Conservation (phyloP, 2,888 invertebrate species). For the Choristoneura rosaceana region DNA sequence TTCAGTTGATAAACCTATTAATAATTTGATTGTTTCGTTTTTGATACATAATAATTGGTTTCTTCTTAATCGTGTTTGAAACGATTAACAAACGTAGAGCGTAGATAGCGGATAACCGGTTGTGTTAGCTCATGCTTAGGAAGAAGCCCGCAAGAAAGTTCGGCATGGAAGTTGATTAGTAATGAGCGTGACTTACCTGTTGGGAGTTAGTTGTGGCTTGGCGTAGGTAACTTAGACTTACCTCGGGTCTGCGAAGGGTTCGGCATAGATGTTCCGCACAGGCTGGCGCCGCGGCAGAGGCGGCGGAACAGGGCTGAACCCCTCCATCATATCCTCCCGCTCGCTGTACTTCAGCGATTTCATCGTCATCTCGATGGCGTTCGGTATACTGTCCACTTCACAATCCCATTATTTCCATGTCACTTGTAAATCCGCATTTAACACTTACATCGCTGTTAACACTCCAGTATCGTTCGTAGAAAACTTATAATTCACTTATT, state of each 20-base stretch:
- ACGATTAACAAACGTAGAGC: slow-evolving; percentile 5
- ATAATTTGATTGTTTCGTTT: not conserved
- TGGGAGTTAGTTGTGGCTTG: slow-evolving; percentile 35
- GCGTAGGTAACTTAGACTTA: slow-evolving; percentile 59
- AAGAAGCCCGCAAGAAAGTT: slow-evolving; percentile 10
- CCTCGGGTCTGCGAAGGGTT: slow-evolving; percentile 87
- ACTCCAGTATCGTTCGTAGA: slow-evolving; percentile 32
- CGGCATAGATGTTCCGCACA: slow-evolving; percentile 88
- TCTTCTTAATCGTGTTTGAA: not conserved
- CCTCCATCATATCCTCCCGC: slow-evolving; percentile 84
- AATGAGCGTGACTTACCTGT: slow-evolving; percentile 41
- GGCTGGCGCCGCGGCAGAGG: slow-evolving; percentile 87
- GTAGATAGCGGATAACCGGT: slow-evolving; percentile 35
- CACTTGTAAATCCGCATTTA: slow-evolving; percentile 63
- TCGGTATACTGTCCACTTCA: slow-evolving; percentile 70
- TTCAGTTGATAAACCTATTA: not conserved
- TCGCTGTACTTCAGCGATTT: slow-evolving; percentile 85
- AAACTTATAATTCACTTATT: slow-evolving; percentile 31
- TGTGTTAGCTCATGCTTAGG: slow-evolving; percentile 36
- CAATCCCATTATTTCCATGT: slow-evolving; percentile 66
- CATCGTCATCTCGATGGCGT: slow-evolving; percentile 84
- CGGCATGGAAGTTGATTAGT: slow-evolving; percentile 24
- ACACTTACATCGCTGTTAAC: slow-evolving; percentile 69
- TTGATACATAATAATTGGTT: not conserved
- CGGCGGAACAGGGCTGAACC: slow-evolving; percentile 86